Percentiles rank a stretch among this genome's conserved stretches.
These are phyloP conservation scores for Lithophane leautieri DNA, from an alignment of 2,888 invertebrate species.

Conservation along the genomic window DNA sequence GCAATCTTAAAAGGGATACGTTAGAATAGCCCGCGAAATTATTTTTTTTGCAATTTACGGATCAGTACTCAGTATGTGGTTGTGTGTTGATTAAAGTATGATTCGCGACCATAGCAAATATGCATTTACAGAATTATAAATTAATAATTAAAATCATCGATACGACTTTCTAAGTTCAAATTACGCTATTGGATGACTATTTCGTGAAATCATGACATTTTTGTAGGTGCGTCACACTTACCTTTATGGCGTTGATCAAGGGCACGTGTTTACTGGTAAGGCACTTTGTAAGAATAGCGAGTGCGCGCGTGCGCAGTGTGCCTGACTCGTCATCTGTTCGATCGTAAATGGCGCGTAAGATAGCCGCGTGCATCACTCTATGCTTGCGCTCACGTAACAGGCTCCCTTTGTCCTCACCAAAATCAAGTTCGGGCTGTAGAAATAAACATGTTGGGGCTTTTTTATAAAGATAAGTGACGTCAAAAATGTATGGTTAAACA, in stretches of 20 bases:
- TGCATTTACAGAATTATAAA: neutral
- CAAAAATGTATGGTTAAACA: neutral
- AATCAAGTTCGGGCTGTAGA: slow-evolving; percentile 65
- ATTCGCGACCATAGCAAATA: neutral
- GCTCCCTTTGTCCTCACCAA: slow-evolving; percentile 73
- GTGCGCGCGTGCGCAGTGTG: slow-evolving; percentile 91
- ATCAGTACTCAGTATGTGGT: neutral
- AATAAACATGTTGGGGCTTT: neutral
- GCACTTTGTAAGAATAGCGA: slow-evolving; percentile 89
- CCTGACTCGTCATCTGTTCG: slow-evolving; percentile 90
- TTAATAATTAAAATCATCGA: neutral
- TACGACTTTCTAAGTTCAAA: neutral
- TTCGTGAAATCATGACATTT: neutral
- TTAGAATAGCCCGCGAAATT: neutral
- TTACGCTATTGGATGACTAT: neutral
- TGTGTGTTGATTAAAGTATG: neutral
- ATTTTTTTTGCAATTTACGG: neutral
- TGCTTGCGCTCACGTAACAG: slow-evolving; percentile 75
- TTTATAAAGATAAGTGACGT: neutral
- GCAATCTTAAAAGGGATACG: neutral
- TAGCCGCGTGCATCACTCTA: slow-evolving; percentile 75
- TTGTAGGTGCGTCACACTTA: neutral
- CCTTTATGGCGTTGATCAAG: slow-evolving; percentile 76
- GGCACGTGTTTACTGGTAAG: slow-evolving; percentile 76
- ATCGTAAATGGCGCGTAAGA: slow-evolving; percentile 88